phyloP scores from a whole-genome alignment of 2,888 invertebrate genomes.

The Yponomeuta sedellus region DNA sequence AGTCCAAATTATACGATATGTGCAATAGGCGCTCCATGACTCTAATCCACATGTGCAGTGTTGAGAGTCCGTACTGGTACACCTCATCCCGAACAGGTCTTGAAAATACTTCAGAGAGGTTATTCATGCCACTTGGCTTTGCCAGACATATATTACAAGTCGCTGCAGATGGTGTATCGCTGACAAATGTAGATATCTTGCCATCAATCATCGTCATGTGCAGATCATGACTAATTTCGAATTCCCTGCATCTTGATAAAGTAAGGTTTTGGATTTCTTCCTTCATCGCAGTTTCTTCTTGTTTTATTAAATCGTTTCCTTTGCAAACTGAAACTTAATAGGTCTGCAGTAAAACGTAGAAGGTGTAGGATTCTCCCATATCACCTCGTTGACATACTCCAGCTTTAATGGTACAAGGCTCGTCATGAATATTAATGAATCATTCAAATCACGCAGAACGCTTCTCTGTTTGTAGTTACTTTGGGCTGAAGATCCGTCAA shows the following conservation, averaged over 20 bases:
- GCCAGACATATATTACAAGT: neutral
- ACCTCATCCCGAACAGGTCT: neutral
- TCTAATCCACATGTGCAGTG: slow-evolving; percentile 4
- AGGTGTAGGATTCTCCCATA: no score
- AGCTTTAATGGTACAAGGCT: no score
- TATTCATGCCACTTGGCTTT: slow-evolving; percentile 5
- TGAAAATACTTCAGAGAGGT: neutral
- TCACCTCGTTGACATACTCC: no score
- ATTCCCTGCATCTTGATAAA: neutral
- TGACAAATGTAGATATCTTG: slow-evolving; percentile 23
- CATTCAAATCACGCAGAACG: no score
- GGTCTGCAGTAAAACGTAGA: no score
- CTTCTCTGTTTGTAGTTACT: no score
- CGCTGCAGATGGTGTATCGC: neutral
- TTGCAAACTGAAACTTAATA: no score
- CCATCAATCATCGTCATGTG: slow-evolving; percentile 19
- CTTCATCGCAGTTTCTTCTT: no score
- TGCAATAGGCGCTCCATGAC: neutral
- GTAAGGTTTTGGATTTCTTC: slow-evolving; percentile 19
- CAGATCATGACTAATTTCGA: slow-evolving; percentile 4
- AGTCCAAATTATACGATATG: slow-evolving; percentile 11
- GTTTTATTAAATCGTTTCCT: no score
- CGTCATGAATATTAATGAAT: no score
- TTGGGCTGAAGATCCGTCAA: slow-evolving; percentile 13
- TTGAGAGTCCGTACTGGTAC: slow-evolving; percentile 6